Percentiles rank a stretch among this genome's conserved stretches.
These are phyloP conservation scores for Euwallacea fornicatus DNA, from an alignment of 1,140 invertebrate genomes.

Conservation along the genomic window DNA sequence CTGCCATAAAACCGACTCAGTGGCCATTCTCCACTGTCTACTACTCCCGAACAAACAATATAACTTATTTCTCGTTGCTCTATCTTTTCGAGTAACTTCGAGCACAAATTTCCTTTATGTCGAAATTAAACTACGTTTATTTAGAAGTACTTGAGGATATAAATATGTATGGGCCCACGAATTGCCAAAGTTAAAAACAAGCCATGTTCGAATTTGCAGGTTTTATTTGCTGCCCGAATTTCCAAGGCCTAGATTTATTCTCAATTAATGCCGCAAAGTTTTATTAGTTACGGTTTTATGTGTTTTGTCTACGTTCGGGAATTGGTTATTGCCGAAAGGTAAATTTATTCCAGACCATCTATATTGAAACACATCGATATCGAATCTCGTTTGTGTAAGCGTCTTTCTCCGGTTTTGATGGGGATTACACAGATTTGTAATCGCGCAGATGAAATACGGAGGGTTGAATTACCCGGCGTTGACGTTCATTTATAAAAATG, in stretches of 20 bases:
- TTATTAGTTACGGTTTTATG: slow-evolving; percentile 12
- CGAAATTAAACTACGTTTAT: slow-evolving; percentile 14
- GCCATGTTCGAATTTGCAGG: slow-evolving; percentile 1
- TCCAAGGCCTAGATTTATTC: slow-evolving; percentile 8
- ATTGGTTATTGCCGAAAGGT: slow-evolving; percentile 9
- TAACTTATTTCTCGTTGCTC: slow-evolving; percentile 8
- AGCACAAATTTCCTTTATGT: slow-evolving; percentile 13
- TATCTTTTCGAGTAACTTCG: slow-evolving; percentile 8
- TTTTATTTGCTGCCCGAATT: slow-evolving; percentile 14
- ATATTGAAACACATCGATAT: background rate
- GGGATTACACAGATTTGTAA: background rate
- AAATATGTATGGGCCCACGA: slow-evolving; percentile 17
- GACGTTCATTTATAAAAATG: slow-evolving; percentile 5
- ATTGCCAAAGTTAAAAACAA: slow-evolving; percentile 23
- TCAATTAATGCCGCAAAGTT: slow-evolving; percentile 16
- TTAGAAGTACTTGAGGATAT: slow-evolving; percentile 9
- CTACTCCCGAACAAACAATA: slow-evolving; percentile 2
- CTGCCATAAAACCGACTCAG: background rate
- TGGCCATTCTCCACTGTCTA: background rate
- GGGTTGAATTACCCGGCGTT: background rate
- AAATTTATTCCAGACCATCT: background rate
- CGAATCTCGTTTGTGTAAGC: background rate
- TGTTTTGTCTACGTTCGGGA: slow-evolving; percentile 9
- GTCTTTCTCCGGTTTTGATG: background rate
- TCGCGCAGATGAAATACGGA: background rate